Evolutionary conservation across 2,797 vertebrate genomes (phyloP).

Genomic region (Gadopsis marmoratus): DNA sequence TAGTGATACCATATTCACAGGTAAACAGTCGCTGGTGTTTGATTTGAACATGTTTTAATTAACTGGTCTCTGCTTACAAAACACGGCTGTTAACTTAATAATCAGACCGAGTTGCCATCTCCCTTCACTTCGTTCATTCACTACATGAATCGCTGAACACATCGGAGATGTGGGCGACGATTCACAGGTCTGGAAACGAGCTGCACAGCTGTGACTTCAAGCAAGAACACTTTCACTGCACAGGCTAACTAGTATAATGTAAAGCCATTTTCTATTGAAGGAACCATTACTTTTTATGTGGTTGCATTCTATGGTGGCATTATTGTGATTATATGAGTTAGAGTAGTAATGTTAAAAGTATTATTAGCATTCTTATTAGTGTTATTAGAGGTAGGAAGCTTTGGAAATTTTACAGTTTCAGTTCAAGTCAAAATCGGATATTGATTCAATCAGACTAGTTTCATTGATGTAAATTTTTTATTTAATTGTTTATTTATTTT

Average conservation of each 20-base stretch:
- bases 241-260: not conserved
- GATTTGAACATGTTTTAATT: slow-evolving; percentile 12
- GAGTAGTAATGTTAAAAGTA: not conserved
- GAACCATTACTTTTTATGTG: slow-evolving; percentile 9
- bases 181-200: not conserved
- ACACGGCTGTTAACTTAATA: not conserved
- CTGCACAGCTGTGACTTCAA: slow-evolving; percentile 6
- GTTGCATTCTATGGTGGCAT: not conserved
- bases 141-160: not conserved
- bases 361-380: not conserved
- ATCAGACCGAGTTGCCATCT: not conserved
- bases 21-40: not conserved
- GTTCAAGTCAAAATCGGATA: not conserved
- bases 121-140: slow-evolving; percentile 8
- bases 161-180: not conserved
- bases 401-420: not conserved
- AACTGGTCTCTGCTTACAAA: slow-evolving; percentile 8
- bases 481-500: not conserved
- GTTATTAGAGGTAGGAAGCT: no score
- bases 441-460: not conserved
- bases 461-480: not conserved
- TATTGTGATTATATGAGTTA: not conserved
- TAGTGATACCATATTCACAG: not conserved
- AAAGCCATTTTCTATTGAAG: not conserved
- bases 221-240: not conserved